Evolutionary conservation across 2,113 vertebrate species (phyloP), one percentile per base, ranked within the genome.

Genomic region (Gambusia affinis): DNA sequence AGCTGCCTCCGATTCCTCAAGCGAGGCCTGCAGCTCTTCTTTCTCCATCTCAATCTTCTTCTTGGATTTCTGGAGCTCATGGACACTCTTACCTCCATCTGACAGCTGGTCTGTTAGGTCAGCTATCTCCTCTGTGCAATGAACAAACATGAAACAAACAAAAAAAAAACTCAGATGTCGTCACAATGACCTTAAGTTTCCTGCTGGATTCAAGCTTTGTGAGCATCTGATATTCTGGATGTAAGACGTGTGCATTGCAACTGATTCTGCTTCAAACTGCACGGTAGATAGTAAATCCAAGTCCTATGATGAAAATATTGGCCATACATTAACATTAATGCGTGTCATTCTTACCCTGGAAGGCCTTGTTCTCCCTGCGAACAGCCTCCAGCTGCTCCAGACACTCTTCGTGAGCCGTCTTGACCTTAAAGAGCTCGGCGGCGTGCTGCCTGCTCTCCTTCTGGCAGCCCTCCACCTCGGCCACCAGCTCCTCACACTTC

Each of bases 11-110:
- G 92, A 93, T 76, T 95, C 95, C 80, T 95, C 95, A 77, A 95
- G 78, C 1, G 95, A 94, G 12, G 89, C 94, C 84, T 95, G 95
- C 17, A 95, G 73, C 85, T 95, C 95, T 2, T 95, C 95, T 57
- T 94, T 95, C 82, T 95, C 95, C 94, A 95, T 95, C 86, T 95
- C 94, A 1, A 94, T 92, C 86, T 95, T 95, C 90, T 95, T 95
- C 81, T 94, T 95, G 37, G 92, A 87, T 66, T 95, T 95, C 81
- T 95, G 95, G 31, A 95, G 93, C 88, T 95, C 95, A 1, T 95
- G 94, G 68, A 95, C 91, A 3, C 92, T 95, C 81, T 95, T 95
- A 0, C 94, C 94, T 31, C 94, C 95, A 11, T 95, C 93, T 1
- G 94, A 93, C 27, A 95, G 93, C 89, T 95, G 95, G 73, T 95